phyloP scores from a whole-genome alignment of 2,797 vertebrate species.

The Chaunax sp. region DNA sequence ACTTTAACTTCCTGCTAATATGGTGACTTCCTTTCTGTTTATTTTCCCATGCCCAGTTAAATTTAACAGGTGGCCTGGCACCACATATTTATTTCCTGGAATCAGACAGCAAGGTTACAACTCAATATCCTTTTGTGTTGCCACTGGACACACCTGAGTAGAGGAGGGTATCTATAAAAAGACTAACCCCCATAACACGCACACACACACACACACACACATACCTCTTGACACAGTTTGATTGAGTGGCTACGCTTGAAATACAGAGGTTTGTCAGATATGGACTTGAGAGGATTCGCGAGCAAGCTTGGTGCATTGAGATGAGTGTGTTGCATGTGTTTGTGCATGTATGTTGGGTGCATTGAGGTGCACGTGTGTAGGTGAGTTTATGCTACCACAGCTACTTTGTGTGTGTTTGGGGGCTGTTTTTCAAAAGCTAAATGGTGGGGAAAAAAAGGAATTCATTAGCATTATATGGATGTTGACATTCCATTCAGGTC shows the following conservation, averaged over 20 bases:
- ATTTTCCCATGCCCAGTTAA: constrained; percentile 48
- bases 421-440: constrained; percentile 51
- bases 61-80: constrained; percentile 52
- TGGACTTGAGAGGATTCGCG: constrained; percentile 36
- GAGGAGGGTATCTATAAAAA: constrained; percentile 42
- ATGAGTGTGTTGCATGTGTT: not conserved
- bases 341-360: not conserved
- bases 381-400: constrained; percentile 1
- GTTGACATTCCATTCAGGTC: constrained; percentile 73
- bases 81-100: constrained; percentile 61
- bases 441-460: constrained; percentile 44
- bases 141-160: constrained; percentile 59
- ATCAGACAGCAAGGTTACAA: constrained; percentile 53
- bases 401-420: constrained; percentile 5
- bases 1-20: constrained; percentile 55
- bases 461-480: constrained; percentile 70
- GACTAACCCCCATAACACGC: not conserved
- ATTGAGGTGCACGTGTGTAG: not conserved
- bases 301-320: constrained; percentile 17
- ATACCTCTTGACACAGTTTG: constrained; percentile 45
- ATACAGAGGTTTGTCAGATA: constrained; percentile 62
- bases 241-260: constrained; percentile 58
- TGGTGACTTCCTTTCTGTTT: constrained; percentile 49
- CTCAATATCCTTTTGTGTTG: constrained; percentile 61
- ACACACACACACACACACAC: constrained; percentile 5